Base-by-base conservation (phyloP, 2,113 vertebrate genomes). In the Nymphicus hollandicus region DNA sequence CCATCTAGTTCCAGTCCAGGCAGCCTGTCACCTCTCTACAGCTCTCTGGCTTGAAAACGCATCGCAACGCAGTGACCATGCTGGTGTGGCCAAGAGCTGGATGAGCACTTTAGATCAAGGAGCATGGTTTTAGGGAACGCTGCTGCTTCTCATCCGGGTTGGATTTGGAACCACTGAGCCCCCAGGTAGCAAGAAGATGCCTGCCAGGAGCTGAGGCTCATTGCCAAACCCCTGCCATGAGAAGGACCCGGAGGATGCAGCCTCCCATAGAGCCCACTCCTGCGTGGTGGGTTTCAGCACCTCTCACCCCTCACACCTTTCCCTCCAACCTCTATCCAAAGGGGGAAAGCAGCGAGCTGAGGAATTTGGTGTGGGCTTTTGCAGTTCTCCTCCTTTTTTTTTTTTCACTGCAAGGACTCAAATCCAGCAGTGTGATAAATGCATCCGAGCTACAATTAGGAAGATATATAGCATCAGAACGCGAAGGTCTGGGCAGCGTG, bases 381-480 rank as follows among this genome's bases (percentile, higher is more conserved):
- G 56, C 56, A 58, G 33, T 24, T 35, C 56, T 58, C 33, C 55
- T 58, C 9, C 27, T 64, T 39, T 69, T 13, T 5, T 15, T 49
- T 60, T 41, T 69, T 96, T 94, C 96, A 82, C 93, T 89, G 81
- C 94, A 96, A 96, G 69, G 97, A 96, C 94, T 97, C 95, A 96
- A 98, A 98, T 98, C 98, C 98, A 98, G 96, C 98, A 98, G 98
- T 98, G 98, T 99, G 99, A 99, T 99, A 98, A 99, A 99, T 99
- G 99, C 99, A 98, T 98, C 98, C 96, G 91, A 98, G 98, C 97
- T 98, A 98, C 98, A 98, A 98, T 98, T 99, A 98, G 98, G 98
- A 98, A 99, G 99, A 99, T 99, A 99, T 99, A 99, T 99, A 98
- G 99, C 99, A 98, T 98, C 98, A 98, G 97, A 98, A 98, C 33